Conservation (phyloP, 2,888 invertebrate genomes). For the Patella pellucida region DNA sequence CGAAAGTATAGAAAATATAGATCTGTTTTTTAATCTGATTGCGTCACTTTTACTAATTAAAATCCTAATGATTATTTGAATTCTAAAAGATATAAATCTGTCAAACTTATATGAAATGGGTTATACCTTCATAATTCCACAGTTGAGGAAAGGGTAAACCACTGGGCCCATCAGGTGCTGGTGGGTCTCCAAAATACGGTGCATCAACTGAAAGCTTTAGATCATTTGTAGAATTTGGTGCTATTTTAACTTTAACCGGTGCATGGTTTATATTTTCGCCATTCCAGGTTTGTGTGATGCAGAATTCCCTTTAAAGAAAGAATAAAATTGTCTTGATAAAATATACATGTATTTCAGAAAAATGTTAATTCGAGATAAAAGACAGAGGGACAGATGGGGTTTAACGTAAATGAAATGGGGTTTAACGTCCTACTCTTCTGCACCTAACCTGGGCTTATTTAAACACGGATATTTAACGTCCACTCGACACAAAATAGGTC, state of each 20-base stretch:
- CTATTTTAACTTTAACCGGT: slow-evolving; percentile 45
- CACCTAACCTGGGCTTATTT: no score
- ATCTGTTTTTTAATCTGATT: no score
- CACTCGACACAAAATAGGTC: no score
- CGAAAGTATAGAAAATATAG: no score
- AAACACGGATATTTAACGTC: no score
- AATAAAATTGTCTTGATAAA: background rate
- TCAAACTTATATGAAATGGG: no score
- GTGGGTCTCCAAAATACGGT: slow-evolving; percentile 71
- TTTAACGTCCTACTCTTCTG: no score
- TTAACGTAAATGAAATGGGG: no score
- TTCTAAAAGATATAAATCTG: no score
- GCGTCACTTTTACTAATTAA: no score
- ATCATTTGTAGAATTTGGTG: slow-evolving; percentile 30
- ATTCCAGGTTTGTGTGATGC: slow-evolving; percentile 55
- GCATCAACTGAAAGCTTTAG: slow-evolving; percentile 55
- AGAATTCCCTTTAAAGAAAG: slow-evolving; percentile 31
- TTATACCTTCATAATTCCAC: slow-evolving; percentile 72
- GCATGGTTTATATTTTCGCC: slow-evolving; percentile 46
- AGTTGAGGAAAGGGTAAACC: slow-evolving; percentile 69
- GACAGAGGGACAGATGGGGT: background rate
- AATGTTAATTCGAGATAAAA: slow-evolving; percentile 7
- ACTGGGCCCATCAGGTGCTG: slow-evolving; percentile 59
- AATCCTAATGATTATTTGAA: no score
- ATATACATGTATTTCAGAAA: background rate